Percentiles rank a stretch among this genome's conserved stretches.
These are phyloP conservation scores for Babyrousa celebensis DNA, from an alignment of 2,797 vertebrate species.

Conservation along the genomic window DNA sequence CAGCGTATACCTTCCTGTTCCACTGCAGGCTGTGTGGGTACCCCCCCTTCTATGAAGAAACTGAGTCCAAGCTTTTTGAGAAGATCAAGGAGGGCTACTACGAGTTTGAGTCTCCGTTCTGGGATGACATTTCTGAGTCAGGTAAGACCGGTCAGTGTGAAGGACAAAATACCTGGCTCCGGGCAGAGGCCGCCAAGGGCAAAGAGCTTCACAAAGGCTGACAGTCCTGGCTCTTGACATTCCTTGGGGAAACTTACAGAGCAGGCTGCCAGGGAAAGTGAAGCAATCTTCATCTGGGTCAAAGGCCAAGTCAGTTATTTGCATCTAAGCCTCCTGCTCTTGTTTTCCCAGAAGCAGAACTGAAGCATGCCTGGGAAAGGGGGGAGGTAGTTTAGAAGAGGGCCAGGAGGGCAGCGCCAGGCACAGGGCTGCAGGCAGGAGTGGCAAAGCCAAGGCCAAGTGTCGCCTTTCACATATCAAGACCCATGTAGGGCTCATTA, in stretches of 20 bases:
- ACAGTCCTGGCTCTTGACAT: not conserved
- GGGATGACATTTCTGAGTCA: constrained; percentile 97
- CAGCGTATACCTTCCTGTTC: not conserved
- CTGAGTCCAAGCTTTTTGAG: constrained; percentile 95
- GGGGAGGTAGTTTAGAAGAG: not conserved
- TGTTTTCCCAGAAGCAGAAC: not conserved
- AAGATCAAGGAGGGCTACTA: constrained; percentile 98
- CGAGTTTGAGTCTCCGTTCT: constrained; percentile 97
- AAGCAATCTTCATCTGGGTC: constrained; percentile 4
- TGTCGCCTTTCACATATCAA: not conserved
- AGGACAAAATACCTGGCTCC: not conserved
- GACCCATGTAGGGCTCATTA: not conserved
- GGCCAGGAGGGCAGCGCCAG: not conserved
- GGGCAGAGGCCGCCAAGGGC: not conserved
- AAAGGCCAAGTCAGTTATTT: constrained; percentile 22
- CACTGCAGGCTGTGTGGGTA: constrained; percentile 95
- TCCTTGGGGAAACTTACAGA: not conserved
- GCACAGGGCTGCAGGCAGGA: not conserved
- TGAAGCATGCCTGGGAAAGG: not conserved
- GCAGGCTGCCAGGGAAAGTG: not conserved
- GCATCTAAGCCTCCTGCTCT: not conserved
- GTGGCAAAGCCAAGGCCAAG: not conserved
- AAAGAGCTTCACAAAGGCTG: constrained; percentile 1
- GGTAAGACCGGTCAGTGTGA: constrained; percentile 89
- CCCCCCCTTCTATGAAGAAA: constrained; percentile 98